Conservation (phyloP, 2,113 vertebrate species). For the Takifugu bimaculatus region DNA sequence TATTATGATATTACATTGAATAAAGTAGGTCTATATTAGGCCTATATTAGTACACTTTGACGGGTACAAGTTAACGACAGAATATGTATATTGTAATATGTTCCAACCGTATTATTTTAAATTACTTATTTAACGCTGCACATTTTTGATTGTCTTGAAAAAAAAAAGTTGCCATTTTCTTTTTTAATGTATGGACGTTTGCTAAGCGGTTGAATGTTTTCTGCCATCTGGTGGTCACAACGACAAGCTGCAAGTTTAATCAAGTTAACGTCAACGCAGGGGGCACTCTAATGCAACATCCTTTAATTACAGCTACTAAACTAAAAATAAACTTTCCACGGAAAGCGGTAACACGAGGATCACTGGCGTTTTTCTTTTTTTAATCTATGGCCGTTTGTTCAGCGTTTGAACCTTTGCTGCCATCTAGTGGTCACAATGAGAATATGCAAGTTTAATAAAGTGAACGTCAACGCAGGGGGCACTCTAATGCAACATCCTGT, state of each 20-base stretch:
- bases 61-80: no score
- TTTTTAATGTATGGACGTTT: not conserved
- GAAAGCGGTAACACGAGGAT: no score
- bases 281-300: not conserved
- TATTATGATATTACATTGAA: no score
- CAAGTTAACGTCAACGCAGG: not conserved
- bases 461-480: not conserved
- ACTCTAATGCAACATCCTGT: not conserved
- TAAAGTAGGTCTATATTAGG: no score
- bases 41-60: no score
- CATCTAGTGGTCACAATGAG: not conserved
- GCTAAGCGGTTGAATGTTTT: not conserved
- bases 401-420: not conserved
- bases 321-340: no score
- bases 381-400: not conserved
- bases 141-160: no score
- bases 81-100: no score
- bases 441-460: not conserved
- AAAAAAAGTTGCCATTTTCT: no score
- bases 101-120: no score
- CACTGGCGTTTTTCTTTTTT: no score
- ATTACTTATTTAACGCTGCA: no score
- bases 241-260: not conserved
- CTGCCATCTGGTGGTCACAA: not conserved
- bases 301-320: not conserved